Percentiles rank a stretch among this genome's conserved stretches.
Evolutionary conservation across 2,888 invertebrate species (phyloP).

Genomic region (Dicycla oo): DNA sequence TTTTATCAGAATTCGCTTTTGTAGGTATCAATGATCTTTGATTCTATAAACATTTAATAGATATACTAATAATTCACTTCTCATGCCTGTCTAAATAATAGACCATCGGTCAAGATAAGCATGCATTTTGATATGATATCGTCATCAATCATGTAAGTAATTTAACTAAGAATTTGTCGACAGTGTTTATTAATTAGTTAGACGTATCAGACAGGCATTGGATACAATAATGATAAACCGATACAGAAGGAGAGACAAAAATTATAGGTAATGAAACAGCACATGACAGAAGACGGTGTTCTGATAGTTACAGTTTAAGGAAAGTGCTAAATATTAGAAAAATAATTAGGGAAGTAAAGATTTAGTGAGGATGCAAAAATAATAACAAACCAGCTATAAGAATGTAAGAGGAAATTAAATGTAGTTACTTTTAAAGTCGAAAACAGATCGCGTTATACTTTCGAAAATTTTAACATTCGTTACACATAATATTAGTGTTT

Average conservation of each 20-base stretch:
- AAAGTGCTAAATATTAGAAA: background rate
- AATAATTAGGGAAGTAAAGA: background rate
- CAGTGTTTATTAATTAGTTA: background rate
- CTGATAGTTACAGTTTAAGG: too few relatives aligned
- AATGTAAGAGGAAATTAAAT: constrained; percentile 47
- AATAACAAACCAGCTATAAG: constrained; percentile 42
- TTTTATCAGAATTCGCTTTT: background rate
- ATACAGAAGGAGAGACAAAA: background rate
- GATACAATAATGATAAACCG: background rate
- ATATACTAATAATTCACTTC: background rate
- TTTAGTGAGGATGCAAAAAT: constrained; percentile 31
- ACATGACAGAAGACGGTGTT: background rate
- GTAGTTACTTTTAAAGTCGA: constrained; percentile 27
- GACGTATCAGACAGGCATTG: background rate
- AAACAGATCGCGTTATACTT: constrained; percentile 58
- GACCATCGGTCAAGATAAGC: background rate
- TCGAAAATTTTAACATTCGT: constrained; percentile 59
- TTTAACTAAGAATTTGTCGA: background rate
- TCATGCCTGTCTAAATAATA: background rate
- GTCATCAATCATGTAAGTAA: constrained; percentile 13
- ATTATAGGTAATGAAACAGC: background rate
- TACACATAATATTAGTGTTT: constrained; percentile 47
- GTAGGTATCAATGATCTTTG: background rate
- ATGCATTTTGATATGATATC: background rate
- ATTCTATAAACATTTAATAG: background rate